Evolutionary conservation across 2,797 vertebrate genomes (phyloP).

Genomic region (Clarias pachynema): DNA sequence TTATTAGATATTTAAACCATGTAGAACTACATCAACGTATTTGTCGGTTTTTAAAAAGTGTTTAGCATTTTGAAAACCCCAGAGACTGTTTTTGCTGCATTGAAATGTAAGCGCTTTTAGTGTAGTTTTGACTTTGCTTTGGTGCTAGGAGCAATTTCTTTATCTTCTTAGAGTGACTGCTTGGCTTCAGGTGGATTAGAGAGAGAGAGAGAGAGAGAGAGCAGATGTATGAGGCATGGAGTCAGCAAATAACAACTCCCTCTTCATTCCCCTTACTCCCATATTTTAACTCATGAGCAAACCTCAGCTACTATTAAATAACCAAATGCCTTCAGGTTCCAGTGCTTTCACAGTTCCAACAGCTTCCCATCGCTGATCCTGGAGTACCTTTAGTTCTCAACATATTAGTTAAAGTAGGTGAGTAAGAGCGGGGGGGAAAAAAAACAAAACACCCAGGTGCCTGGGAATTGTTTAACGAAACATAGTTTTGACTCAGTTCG

Average conservation of each 20-base stretch:
- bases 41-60: neutral
- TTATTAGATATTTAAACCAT: neutral
- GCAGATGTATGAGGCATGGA: neutral
- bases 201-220: constrained; percentile 3
- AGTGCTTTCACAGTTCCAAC: too few species aligned
- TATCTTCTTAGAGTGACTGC: constrained; percentile 21
- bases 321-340: neutral
- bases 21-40: neutral
- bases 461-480: neutral
- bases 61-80: neutral
- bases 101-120: constrained; percentile 5
- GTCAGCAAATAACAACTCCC: neutral
- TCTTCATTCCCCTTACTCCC: neutral
- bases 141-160: constrained; percentile 24
- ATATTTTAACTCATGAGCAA: neutral
- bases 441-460: neutral
- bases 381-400: neutral
- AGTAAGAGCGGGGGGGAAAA: too few species aligned
- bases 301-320: constrained; percentile 10
- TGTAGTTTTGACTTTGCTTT: constrained; percentile 23
- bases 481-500: neutral
- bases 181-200: constrained; percentile 29
- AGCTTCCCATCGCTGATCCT: neutral
- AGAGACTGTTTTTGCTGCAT: neutral
- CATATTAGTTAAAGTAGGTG: neutral